These are phyloP conservation scores for Trichoplusia ni DNA, from an alignment of 1,140 invertebrate species.

Conservation along the genomic window DNA sequence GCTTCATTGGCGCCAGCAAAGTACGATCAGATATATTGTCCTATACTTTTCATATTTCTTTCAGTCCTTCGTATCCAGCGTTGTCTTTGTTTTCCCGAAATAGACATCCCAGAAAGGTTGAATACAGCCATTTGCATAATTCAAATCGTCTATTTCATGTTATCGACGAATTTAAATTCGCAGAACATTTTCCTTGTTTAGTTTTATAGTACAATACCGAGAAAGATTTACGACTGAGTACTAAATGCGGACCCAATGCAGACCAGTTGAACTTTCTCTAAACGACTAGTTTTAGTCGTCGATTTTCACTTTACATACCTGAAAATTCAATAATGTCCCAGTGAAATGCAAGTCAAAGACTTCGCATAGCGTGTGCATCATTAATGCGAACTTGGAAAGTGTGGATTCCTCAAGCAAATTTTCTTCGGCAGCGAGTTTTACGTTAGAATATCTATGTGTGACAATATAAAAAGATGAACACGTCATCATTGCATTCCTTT, in stretches of 20 bases:
- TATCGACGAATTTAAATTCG: neutral
- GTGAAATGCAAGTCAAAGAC: neutral
- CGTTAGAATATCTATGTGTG: constrained; percentile 15
- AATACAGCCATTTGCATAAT: neutral
- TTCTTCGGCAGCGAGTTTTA: constrained; percentile 24
- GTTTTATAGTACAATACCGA: constrained; percentile 12
- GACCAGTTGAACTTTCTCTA: constrained; percentile 15
- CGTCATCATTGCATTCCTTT: constrained; percentile 64
- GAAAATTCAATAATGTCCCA: constrained; percentile 26
- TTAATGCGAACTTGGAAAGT: constrained; percentile 21
- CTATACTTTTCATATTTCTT: too few species aligned
- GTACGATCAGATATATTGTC: constrained; percentile 10
- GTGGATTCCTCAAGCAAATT: constrained; percentile 4
- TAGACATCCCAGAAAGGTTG: neutral
- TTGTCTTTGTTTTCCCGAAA: too few species aligned
- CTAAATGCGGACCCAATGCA: neutral
- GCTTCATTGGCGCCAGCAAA: constrained; percentile 37
- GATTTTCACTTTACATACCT: constrained; percentile 11
- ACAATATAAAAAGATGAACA: constrained; percentile 39
- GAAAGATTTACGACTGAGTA: constrained; percentile 14
- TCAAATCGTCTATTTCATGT: neutral
- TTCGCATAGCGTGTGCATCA: constrained; percentile 10
- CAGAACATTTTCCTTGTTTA: neutral
- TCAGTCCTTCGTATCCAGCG: neutral
- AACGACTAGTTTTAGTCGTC: constrained; percentile 1